Evolutionary conservation across 2,113 vertebrate species (phyloP), one percentile per base, ranked within the genome.

Genomic region (Centropus bengalensis): DNA sequence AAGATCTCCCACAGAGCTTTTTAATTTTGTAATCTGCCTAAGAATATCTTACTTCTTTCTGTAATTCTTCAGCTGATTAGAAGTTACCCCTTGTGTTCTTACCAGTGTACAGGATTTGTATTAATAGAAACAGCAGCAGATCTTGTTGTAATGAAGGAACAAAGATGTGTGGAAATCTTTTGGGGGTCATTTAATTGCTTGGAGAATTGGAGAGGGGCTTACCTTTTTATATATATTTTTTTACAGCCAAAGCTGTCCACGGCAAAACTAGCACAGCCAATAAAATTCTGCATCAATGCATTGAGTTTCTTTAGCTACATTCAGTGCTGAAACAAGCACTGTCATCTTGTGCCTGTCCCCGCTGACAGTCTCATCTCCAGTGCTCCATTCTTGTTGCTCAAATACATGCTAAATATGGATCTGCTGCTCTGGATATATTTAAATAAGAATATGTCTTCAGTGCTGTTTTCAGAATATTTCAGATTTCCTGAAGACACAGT

Each of bases 1-100:
- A 91, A 71, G 6, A 62, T 85, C n/a, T 89, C 58, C 42, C 27
- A 9, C 45, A 26, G 36, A 91, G 75, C 14, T 80, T 58, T 94
- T 73, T 26, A 19, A n/a, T 94, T 54, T 96, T 96, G 81, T 70
- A 92, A 82, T 73, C 89, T 74, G 22, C 58, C 62, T 36, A 18
- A 68, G 36, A 83, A 77, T 90, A 88, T 89, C 78, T 86, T 83
- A 8, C 60, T 94, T 96, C 87, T 52, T 83, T 82, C 88, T 85
- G 59, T 91, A 94, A 66, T 82, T 94, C 93, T 94, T 95, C 38
- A 82, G 49, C 15, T 67, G 82, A 66, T 52, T 85, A 86, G 54
- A 89, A 93, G 45, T 32, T 68, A 82, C 69, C 63, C 68, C 22
- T 30, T 87, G 75, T 93, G 63, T 45, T 82, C 54, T 87, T 70